Base-by-base conservation (phyloP, 2,113 vertebrate genomes). In the Psilopsiagon aymara region DNA sequence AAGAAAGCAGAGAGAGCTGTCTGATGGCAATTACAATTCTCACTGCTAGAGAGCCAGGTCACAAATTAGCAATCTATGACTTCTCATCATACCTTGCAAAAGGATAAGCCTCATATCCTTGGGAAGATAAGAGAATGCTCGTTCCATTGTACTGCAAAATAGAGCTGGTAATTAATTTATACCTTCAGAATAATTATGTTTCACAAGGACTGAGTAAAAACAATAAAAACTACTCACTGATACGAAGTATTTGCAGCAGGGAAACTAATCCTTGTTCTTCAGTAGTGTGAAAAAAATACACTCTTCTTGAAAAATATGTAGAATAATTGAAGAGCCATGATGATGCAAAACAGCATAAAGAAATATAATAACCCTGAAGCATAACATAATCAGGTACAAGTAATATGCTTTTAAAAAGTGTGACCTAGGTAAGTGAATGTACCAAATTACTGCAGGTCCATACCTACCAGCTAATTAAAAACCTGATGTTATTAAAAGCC, bases 1-100 rank as follows among this genome's bases (percentile, higher is more conserved):
- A 55, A 82, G 68, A 89, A 97, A 93, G 71, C 89, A 90, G 79
- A 86, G 77, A 64, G 67, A 89, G 55, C 86, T 85, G 35, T 78
- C 60, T 89, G 82, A 75, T 53, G 69, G 39, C 88, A 89, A 80
- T 83, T 64, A 73, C 59, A 67, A 33, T 9, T 64, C 90, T 71
- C 68, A 35, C 44, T 79, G 74, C 49, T n/a, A 43, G n/a, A 46
- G 21, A 79, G 15, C 52, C 33, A 33, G 47, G 70, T 64, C 86
- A 82, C 79, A 79, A 69, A 60, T 67, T 71, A 81, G 60, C 85
- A 82, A 37, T 67, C 52, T 77, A 46, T 57, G 88, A 86, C 47
- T 71, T 78, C 59, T 51, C 27, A 20, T 52, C 68, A 4, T 16
- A 41, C 51, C 73, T 85, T 81, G 63, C 86, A 91, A 70, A 92